phyloP scores from a whole-genome alignment of 2,888 invertebrate species.

The Epirrhoe tristata region DNA sequence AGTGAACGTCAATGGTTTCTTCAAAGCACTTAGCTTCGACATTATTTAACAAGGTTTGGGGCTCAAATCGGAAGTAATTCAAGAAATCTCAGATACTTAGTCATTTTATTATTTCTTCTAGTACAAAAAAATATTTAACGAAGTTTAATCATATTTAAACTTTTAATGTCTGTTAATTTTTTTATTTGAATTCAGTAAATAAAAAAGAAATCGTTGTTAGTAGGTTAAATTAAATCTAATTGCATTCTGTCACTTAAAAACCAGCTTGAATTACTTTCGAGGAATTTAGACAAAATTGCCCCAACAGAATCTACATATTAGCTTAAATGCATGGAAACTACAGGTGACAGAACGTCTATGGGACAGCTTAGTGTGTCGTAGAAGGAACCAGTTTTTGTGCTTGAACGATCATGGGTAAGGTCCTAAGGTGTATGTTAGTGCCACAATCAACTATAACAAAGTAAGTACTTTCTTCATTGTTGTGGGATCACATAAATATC shows the following conservation, averaged over 20 bases:
- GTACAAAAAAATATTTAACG: background rate
- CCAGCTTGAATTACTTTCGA: constrained; percentile 38
- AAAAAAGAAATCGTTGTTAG: background rate
- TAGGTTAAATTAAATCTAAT: background rate
- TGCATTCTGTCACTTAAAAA: background rate
- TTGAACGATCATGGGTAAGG: constrained; percentile 70
- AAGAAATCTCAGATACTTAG: constrained; percentile 12
- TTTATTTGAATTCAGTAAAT: background rate
- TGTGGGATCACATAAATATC: constrained; percentile 75
- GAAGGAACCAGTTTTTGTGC: constrained; percentile 73
- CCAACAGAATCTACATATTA: constrained; percentile 53
- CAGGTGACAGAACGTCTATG: constrained; percentile 70
- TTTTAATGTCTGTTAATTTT: background rate
- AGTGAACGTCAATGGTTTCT: constrained; percentile 29
- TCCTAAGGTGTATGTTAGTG: constrained; percentile 66
- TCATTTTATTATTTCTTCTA: background rate
- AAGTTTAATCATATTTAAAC: background rate
- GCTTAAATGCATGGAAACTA: constrained; percentile 74
- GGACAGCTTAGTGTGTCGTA: constrained; percentile 81
- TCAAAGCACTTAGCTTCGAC: constrained; percentile 34
- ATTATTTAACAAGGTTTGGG: constrained; percentile 31
- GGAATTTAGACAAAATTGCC: constrained; percentile 32
- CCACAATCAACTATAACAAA: constrained; percentile 63
- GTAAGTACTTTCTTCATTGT: constrained; percentile 79
- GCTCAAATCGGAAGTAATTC: constrained; percentile 30